A percentile compares a stretch with the other conserved stretches of the same genome.
Conservation (phyloP, 2,888 invertebrate genomes). For the Erebia epiphron region DNA sequence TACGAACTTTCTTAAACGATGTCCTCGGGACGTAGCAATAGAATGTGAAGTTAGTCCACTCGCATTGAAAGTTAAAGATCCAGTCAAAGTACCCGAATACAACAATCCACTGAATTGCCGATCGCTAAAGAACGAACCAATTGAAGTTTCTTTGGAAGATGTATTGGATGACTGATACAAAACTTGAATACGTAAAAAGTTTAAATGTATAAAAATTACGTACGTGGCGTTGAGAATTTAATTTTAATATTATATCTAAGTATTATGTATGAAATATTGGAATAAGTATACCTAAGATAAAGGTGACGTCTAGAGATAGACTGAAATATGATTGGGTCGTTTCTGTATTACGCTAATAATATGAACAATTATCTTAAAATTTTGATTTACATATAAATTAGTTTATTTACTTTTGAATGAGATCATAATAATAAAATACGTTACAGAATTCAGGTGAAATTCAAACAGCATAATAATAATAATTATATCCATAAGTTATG, state of each 20-base stretch:
- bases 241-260: neutral
- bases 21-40: conserved; percentile 64
- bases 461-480: no score
- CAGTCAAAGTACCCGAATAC: conserved; percentile 62
- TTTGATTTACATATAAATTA: no score
- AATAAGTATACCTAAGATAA: no score
- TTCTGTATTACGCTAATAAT: no score
- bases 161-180: conserved; percentile 54
- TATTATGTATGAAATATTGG: no score
- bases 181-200: neutral
- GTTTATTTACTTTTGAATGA: no score
- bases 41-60: conserved; percentile 57
- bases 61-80: conserved; percentile 57
- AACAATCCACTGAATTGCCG: conserved; percentile 47
- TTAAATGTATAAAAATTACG: neutral
- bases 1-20: conserved; percentile 65
- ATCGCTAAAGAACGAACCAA: conserved; percentile 59
- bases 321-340: no score
- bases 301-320: no score
- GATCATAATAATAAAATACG: no score
- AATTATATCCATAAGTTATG: no score
- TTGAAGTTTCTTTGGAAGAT: conserved; percentile 64
- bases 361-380: no score
- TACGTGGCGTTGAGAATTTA: conserved; percentile 1
- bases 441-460: no score